Evolutionary conservation across 2,888 invertebrate genomes (phyloP), one percentile per base, ranked within the genome.

Genomic region (Drosophila neonasuta): DNA sequence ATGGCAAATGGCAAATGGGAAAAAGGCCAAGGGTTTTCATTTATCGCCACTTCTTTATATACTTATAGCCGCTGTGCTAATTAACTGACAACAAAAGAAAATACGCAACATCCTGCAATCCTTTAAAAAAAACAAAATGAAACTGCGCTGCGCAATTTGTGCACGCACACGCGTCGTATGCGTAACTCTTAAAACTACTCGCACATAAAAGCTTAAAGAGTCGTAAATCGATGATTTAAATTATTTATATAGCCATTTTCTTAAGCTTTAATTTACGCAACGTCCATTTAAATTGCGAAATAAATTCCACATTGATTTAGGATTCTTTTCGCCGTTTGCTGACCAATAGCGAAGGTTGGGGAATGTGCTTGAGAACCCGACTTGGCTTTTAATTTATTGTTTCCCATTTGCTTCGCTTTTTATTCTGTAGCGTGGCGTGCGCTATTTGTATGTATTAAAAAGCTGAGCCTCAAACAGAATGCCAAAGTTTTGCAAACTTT

Each of bases 401-500:
- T 36, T 49, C 57, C 11, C 56, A 44, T 39, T 55, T 13, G 49
- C 58, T 9, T 65, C 66, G 39, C 7, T 44, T 59, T 52, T 30
- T 55, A 46, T 58, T 44, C 49, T 20, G 46, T 55, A 10, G 36
- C 4, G 24, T 29, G 24, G 24, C 24, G 24, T 24, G 24, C 6
- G 41, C 52, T 20, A 7, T 54, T 54, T 44, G 44, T 54, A 6
- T 42, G 36, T 46, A 54, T 24, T 54, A 45, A 58, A 55, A 46
- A 15, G 39, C 39, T 13, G 36, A 32, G 30, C 29, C 45, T 17
- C 10, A 3, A 50, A 29, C 34, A 44, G 39, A 68, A 63, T 56
- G 57, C 36, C 44, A 75, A 74, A 71, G 20, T 68, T 78, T 60
- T 48, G 24, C 6, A 57, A 78, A 75, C 64, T 77, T 66, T 39